Base-by-base conservation (phyloP, 1,140 invertebrate genomes). In the Cydia pomonella region DNA sequence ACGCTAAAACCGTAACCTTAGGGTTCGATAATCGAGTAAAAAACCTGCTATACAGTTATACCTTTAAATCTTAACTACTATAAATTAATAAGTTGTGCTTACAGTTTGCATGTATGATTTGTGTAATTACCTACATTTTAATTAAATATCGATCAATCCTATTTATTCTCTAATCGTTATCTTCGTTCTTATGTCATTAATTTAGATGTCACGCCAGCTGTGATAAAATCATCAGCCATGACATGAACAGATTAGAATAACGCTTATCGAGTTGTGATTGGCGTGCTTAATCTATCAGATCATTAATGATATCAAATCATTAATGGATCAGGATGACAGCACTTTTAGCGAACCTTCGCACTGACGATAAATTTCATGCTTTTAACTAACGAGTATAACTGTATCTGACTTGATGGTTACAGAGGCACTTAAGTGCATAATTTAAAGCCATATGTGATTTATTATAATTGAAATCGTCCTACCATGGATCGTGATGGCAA, bases 401-500 rank as follows among this genome's bases (percentile, higher is more conserved):
- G 25, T 29, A 33, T 16, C 25, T 18, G n/a, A 69, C 41, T 38
- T 69, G 64, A 41, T 18, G 29, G 29, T 41, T 66, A 9, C 63
- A 3, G 29, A 27, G 63, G 10, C 27, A 69, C 64, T 69, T 69
- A 69, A 69, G 64, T 21, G 64, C 29, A 33, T 69, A 69, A 69
- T 69, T 69, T 69, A 38, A 38, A 16, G 29, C 64, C 33, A 69
- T 21, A 10, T 4, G 4, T 69, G 29, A 69, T 69, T 69, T 69
- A 69, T 69, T 16, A 69, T 69, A n/a, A 69, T 69, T 69, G 64
- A 69, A 64, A 69, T 69, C 64, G 18, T 69, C 64, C 16, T 69
- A 69, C 27, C 29, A 29, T 38, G 29, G n/a, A 33, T 18, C 64
- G 29, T 69, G 29, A 69, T 69, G 64, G 64, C 64, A 69, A 33